Evolutionary conservation across 1,140 invertebrate genomes (phyloP).

Genomic region (Batillaria attramentaria): DNA sequence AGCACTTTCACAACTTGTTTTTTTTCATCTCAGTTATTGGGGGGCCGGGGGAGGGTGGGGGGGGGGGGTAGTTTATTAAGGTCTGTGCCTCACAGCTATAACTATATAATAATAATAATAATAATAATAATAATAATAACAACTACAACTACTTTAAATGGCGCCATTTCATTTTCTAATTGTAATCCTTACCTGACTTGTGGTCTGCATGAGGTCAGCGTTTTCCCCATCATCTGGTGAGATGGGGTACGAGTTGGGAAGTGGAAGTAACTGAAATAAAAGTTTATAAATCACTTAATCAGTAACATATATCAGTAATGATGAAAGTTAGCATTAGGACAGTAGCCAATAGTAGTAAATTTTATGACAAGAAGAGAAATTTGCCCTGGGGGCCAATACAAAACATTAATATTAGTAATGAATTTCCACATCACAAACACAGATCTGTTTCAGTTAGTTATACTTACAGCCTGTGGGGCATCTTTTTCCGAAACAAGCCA

Average conservation of each 20-base stretch:
- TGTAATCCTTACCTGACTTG: conserved; percentile 27
- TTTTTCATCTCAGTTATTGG: too few relatives aligned
- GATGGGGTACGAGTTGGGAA: conserved; percentile 81
- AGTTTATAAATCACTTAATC: not conserved
- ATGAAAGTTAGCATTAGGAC: not conserved
- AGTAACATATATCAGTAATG: not conserved
- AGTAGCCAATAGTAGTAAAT: not conserved
- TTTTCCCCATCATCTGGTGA: conserved; percentile 77
- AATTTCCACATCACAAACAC: not conserved
- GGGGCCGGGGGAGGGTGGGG: too few relatives aligned
- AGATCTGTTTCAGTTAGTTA: not conserved
- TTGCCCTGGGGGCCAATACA: not conserved
- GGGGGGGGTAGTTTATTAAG: too few relatives aligned
- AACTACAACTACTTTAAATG: too few relatives aligned
- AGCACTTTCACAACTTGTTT: too few relatives aligned
- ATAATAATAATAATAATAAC: not conserved
- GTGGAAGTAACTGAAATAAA: conserved; percentile 77
- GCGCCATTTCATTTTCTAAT: too few relatives aligned
- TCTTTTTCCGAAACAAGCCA: conserved; percentile 88
- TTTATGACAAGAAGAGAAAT: conserved; percentile 12
- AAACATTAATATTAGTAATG: not conserved
- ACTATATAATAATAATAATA: not conserved
- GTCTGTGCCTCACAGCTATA: too few relatives aligned
- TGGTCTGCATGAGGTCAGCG: conserved; percentile 35
- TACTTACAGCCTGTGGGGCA: conserved; percentile 80